Percentiles rank a stretch among this genome's conserved stretches.
Evolutionary conservation across 1,140 invertebrate species (phyloP).

Genomic region (Danaus melanippus): DNA sequence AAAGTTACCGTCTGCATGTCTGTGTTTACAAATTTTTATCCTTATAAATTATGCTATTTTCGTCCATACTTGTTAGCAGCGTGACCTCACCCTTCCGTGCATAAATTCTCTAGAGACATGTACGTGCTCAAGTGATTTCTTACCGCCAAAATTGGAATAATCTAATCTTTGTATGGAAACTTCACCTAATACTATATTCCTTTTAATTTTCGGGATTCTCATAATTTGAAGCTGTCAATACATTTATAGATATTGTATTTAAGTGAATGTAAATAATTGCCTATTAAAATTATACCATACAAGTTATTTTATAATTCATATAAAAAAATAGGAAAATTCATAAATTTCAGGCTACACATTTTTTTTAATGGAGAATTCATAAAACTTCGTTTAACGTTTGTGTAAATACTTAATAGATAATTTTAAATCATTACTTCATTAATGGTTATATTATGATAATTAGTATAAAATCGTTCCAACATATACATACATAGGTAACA

Average conservation of each 20-base stretch:
- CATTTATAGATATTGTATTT: no score
- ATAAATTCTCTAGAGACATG: slow-evolving; percentile 37
- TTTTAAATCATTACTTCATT: slow-evolving; percentile 2
- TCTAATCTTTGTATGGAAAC: slow-evolving; percentile 39
- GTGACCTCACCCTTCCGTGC: slow-evolving; percentile 17
- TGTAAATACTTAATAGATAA: no score
- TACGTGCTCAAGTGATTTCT: slow-evolving; percentile 56
- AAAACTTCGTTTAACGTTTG: no score
- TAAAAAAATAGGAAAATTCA: slow-evolving; percentile 9
- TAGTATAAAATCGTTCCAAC: no score
- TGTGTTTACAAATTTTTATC: no score
- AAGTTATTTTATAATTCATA: slow-evolving; percentile 14
- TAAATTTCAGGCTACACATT: no score
- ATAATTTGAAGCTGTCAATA: no score
- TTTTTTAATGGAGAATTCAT: no score
- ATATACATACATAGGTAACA: slow-evolving; percentile 2
- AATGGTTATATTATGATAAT: not conserved
- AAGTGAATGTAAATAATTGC: no score
- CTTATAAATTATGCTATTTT: no score
- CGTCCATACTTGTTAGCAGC: slow-evolving; percentile 5
- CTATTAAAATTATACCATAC: no score
- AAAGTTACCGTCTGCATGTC: no score
- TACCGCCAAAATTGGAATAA: slow-evolving; percentile 41
- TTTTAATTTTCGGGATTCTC: slow-evolving; percentile 2
- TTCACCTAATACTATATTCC: slow-evolving; percentile 32